Evolutionary conservation across 2,888 invertebrate genomes (phyloP).

Genomic region (Agrotis puta): DNA sequence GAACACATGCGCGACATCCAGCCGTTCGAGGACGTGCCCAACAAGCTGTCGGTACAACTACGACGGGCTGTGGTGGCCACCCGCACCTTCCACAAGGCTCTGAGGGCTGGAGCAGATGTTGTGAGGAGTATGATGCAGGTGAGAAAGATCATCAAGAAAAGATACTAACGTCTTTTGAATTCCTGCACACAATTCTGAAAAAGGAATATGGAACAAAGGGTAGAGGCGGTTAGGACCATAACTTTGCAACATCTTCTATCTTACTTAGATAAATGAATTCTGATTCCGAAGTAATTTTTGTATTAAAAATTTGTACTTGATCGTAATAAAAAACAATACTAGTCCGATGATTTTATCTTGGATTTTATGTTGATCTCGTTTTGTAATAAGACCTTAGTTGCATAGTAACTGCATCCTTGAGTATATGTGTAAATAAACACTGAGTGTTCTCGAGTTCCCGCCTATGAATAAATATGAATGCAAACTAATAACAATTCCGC

Average conservation of each 20-base stretch:
- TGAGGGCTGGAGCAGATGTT: conserved; percentile 95
- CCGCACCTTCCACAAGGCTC: conserved; percentile 97
- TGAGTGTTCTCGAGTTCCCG: conserved; percentile 19
- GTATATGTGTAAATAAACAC: conserved; percentile 19
- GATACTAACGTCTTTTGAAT: not conserved
- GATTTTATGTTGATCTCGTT: not conserved
- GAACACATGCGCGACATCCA: conserved; percentile 98
- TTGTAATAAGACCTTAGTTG: not conserved
- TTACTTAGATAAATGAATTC: too few species aligned
- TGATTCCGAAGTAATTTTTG: not conserved
- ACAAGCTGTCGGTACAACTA: conserved; percentile 97
- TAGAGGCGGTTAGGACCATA: too few species aligned
- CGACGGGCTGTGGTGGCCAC: conserved; percentile 98
- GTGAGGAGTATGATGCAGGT: conserved; percentile 95
- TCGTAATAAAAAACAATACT: not conserved
- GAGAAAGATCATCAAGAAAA: conserved; percentile 60
- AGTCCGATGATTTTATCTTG: not conserved
- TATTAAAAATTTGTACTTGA: not conserved
- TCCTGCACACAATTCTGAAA: not conserved
- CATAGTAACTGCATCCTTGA: conserved; percentile 6
- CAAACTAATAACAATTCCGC: conserved; percentile 51
- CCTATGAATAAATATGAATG: conserved; percentile 49
- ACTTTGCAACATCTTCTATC: too few species aligned
- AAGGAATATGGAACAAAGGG: not conserved
- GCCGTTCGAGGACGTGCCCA: conserved; percentile 98